phyloP scores from a whole-genome alignment of 1,140 invertebrate genomes.

The Penaeus indicus region DNA sequence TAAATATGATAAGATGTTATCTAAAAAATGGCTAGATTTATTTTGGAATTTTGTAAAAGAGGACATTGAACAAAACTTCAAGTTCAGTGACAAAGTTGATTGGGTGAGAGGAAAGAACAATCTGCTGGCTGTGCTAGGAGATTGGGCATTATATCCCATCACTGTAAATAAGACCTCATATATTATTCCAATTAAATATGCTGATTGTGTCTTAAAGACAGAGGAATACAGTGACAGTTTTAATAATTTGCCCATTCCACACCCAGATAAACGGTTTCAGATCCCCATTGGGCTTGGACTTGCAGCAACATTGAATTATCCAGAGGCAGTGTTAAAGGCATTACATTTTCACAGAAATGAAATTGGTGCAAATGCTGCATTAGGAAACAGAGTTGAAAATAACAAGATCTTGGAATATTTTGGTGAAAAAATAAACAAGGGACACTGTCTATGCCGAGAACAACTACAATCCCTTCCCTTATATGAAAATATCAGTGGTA shows the following conservation, averaged over 20 bases:
- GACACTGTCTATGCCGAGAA: background rate
- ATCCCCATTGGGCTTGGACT: background rate
- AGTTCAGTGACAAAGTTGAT: too few species aligned
- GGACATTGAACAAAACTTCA: too few species aligned
- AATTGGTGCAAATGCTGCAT: background rate
- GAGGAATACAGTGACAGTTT: background rate
- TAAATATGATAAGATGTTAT: too few species aligned
- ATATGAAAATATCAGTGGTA: slow-evolving; percentile 11
- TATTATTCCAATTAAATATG: too few species aligned
- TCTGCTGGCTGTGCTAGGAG: too few species aligned
- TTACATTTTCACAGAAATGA: background rate
- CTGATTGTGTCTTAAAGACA: background rate
- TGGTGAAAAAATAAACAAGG: background rate
- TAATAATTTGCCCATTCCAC: too few species aligned
- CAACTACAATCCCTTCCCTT: slow-evolving; percentile 20
- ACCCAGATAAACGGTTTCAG: background rate
- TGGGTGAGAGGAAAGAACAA: too few species aligned
- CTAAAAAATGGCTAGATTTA: too few species aligned
- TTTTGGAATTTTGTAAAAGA: too few species aligned
- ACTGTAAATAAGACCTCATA: too few species aligned
- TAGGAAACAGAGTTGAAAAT: background rate
- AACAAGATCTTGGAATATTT: slow-evolving; percentile 30
- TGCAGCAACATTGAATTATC: background rate
- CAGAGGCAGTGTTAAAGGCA: background rate
- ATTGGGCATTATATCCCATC: too few species aligned